Percentiles rank a stretch among this genome's conserved stretches.
These are phyloP conservation scores for Euglossa dilemma DNA, from an alignment of 1,140 invertebrate genomes.

Conservation along the genomic window DNA sequence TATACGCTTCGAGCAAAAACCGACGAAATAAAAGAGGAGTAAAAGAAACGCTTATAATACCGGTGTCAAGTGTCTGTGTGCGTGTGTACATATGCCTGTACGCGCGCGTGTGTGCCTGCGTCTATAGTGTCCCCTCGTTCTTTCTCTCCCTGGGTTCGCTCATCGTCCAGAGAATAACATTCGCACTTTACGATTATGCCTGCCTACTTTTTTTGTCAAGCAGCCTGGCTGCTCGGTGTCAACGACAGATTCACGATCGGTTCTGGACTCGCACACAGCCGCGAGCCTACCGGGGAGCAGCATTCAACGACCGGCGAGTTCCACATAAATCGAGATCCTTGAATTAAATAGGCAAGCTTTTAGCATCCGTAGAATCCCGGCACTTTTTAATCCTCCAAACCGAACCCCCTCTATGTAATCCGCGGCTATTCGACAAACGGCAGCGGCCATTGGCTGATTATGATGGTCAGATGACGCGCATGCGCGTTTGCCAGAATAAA, in stretches of 20 bases:
- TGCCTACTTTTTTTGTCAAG: conserved; percentile 65
- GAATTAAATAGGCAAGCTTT: conserved; percentile 65
- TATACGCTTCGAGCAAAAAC: conserved; percentile 34
- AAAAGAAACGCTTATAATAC: neutral
- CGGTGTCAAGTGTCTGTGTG: neutral
- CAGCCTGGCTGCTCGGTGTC: conserved; percentile 55
- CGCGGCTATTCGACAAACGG: conserved; percentile 22
- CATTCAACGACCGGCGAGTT: conserved; percentile 50
- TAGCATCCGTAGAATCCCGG: conserved; percentile 37
- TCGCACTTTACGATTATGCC: conserved; percentile 70
- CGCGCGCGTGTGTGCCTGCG: too few relatives aligned
- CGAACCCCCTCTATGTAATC: conserved; percentile 28
- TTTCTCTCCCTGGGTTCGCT: conserved; percentile 54
- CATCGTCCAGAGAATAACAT: conserved; percentile 69
- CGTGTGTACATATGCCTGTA: neutral
- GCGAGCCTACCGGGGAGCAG: conserved; percentile 32
- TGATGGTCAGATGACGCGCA: neutral
- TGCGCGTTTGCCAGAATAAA: neutral
- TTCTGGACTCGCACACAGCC: conserved; percentile 23
- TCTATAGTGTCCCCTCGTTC: conserved; percentile 45
- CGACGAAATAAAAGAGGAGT: neutral
- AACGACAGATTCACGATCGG: conserved; percentile 68
- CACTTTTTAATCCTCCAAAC: conserved; percentile 37
- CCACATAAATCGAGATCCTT: conserved; percentile 59
- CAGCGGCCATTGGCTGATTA: neutral